Percentiles rank a stretch among this genome's conserved stretches.
Conservation (phyloP, 2,888 invertebrate species). For the Prenolepis imparis region DNA sequence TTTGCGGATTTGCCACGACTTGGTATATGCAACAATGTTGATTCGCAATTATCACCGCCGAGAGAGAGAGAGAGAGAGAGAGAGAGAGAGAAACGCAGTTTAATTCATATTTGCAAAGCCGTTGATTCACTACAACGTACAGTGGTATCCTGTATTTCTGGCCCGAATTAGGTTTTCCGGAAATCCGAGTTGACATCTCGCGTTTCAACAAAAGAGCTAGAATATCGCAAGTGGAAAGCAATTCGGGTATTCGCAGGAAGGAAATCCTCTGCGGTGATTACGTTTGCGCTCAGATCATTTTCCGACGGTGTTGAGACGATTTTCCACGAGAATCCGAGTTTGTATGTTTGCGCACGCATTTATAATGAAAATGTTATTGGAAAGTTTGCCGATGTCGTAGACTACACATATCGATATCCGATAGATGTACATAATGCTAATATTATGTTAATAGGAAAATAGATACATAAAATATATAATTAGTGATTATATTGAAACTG, state of each 20-base stretch:
- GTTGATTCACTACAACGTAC: slow-evolving; percentile 36
- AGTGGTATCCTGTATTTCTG: slow-evolving; percentile 46
- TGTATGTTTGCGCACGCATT: not conserved
- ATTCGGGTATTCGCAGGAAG: slow-evolving; percentile 6
- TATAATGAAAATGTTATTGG: not conserved
- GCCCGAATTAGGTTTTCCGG: slow-evolving; percentile 52
- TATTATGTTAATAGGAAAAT: not conserved
- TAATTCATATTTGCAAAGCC: slow-evolving; percentile 60
- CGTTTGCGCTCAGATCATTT: slow-evolving; percentile 54
- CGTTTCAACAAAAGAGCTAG: slow-evolving; percentile 55
- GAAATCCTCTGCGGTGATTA: slow-evolving; percentile 41
- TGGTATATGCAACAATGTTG: slow-evolving; percentile 32
- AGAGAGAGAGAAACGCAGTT: not conserved
- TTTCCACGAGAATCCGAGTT: slow-evolving; percentile 47
- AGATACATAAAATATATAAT: not conserved
- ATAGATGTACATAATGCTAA: not conserved
- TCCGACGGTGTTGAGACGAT: slow-evolving; percentile 13
- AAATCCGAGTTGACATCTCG: slow-evolving; percentile 45
- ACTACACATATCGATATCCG: not conserved
- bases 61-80: not conserved
- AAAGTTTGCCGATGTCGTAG: not conserved
- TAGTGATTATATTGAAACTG: not conserved
- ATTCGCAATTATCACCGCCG: slow-evolving; percentile 44
- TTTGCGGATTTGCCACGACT: slow-evolving; percentile 43
- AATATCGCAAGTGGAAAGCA: slow-evolving; percentile 27